Percentiles rank a stretch among this genome's conserved stretches.
Evolutionary conservation across 2,113 vertebrate species (phyloP).

Genomic region (Mirounga angustirostris): DNA sequence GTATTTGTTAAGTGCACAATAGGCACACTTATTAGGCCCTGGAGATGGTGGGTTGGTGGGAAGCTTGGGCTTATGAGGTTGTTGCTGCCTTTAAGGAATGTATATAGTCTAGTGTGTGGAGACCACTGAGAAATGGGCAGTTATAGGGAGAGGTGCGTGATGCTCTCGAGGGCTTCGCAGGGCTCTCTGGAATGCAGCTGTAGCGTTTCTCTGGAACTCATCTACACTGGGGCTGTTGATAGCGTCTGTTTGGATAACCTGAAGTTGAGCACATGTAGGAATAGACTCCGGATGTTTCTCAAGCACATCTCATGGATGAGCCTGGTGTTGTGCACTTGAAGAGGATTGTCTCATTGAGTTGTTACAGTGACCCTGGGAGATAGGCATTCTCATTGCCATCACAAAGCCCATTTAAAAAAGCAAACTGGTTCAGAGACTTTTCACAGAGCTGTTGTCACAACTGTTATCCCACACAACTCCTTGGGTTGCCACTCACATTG

Average conservation of each 20-base stretch:
- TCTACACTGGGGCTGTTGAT: neutral
- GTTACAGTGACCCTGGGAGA: neutral
- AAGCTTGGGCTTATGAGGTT: neutral
- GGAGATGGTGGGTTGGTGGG: neutral
- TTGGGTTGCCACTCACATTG: neutral
- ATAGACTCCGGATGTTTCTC: neutral
- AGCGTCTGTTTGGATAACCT: neutral
- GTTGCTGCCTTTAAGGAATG: neutral
- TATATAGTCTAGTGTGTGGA: neutral
- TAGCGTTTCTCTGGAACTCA: neutral
- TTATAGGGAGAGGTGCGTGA: neutral
- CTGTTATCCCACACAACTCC: neutral
- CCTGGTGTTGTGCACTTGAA: neutral
- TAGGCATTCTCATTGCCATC: neutral
- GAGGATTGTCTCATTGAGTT: neutral
- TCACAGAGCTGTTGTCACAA: neutral
- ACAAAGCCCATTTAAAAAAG: neutral
- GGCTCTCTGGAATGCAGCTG: neutral
- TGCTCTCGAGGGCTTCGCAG: neutral
- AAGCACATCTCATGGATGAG: neutral
- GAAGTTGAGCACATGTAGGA: neutral
- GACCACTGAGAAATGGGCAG: neutral
- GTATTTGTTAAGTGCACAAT: neutral
- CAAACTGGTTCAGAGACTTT: neutral
- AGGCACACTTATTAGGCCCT: neutral